Conservation (phyloP, 2,888 invertebrate genomes). For the Lissocephala sabroskyi region DNA sequence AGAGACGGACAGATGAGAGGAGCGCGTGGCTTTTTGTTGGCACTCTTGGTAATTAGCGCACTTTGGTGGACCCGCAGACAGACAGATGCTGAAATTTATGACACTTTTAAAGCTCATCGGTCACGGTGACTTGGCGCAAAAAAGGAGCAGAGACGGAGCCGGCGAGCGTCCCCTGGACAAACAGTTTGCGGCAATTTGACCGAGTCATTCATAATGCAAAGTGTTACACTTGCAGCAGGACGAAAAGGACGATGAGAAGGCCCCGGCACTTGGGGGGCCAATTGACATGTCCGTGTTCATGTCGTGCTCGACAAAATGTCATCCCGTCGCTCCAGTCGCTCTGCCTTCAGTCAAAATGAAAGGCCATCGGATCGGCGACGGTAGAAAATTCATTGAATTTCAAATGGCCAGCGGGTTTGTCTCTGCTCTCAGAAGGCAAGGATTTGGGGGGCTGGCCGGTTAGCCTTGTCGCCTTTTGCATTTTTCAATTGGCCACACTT, state of each 20-base stretch:
- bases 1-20: not conserved
- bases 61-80: constrained; percentile 21
- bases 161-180: too few species aligned
- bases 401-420: constrained; percentile 52
- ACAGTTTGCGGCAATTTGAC: constrained; percentile 45
- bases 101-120: constrained; percentile 24
- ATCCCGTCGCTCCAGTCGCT: constrained; percentile 24
- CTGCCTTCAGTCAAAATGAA: constrained; percentile 50
- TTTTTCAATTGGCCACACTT: constrained; percentile 48
- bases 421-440: too few species aligned
- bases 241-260: too few species aligned
- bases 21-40: constrained; percentile 14
- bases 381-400: constrained; percentile 70
- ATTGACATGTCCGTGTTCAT: constrained; percentile 54
- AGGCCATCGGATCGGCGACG: too few species aligned
- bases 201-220: constrained; percentile 57
- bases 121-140: not conserved
- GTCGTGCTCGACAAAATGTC: constrained; percentile 27
- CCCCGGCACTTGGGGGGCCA: constrained; percentile 14
- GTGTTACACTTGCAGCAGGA: constrained; percentile 29
- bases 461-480: constrained; percentile 1
- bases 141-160: constrained; percentile 9
- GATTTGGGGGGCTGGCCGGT: not conserved
- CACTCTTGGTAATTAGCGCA: constrained; percentile 54
- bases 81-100: constrained; percentile 34